These are phyloP conservation scores for Calameuta idolon DNA, from an alignment of 2,888 invertebrate species.

Conservation along the genomic window DNA sequence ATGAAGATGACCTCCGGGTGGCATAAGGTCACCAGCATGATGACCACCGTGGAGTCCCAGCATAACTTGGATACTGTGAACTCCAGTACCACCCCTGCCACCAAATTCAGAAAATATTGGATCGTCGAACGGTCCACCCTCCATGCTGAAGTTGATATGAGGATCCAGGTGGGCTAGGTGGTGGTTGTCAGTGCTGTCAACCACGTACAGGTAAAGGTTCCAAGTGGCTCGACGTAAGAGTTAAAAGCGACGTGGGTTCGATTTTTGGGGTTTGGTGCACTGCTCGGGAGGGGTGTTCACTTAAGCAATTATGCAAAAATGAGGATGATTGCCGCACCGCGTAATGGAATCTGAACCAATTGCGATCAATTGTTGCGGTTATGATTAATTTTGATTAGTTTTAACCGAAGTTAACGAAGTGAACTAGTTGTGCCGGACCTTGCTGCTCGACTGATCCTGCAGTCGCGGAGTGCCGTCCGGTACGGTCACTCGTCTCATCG, in stretches of 20 bases:
- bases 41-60: conserved; percentile 71
- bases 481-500: conserved; percentile 49
- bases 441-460: conserved; percentile 50
- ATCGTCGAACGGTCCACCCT: conserved; percentile 80
- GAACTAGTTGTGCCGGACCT: conserved; percentile 55
- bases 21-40: conserved; percentile 59
- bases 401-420: conserved; percentile 62
- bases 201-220: not conserved
- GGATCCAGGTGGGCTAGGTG: not conserved
- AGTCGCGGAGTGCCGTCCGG: conserved; percentile 16
- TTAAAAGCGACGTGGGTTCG: not conserved
- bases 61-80: conserved; percentile 78
- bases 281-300: conserved; percentile 2
- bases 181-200: not conserved
- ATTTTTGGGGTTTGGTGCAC: not conserved
- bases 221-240: not conserved
- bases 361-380: conserved; percentile 65
- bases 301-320: conserved; percentile 25
- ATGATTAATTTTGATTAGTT: conserved; percentile 66
- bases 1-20: conserved; percentile 59
- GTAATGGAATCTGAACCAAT: conserved; percentile 64
- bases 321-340: conserved; percentile 27
- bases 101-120: conserved; percentile 83
- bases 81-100: conserved; percentile 71
- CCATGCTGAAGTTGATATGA: conserved; percentile 68